Evolutionary conservation across 2,797 vertebrate species (phyloP), one percentile per base, ranked within the genome.

Genomic region (Hoplostethus atlanticus): DNA sequence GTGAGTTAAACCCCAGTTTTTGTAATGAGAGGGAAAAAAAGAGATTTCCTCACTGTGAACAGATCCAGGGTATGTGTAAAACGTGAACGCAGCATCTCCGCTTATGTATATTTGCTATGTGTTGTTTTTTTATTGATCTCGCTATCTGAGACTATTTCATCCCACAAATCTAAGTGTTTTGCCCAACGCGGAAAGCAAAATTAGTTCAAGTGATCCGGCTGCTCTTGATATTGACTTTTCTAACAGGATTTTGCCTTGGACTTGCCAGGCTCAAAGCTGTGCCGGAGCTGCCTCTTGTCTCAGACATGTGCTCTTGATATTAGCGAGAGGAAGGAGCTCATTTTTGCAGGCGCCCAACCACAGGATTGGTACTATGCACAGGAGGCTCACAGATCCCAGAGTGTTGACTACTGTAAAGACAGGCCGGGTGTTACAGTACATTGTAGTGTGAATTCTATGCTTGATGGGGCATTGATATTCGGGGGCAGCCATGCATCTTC

Each of bases 281-380:
- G 78, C 80, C 61, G 67, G 31, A 87, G 58, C 80, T 34, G 70
- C 71, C 55, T 91, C 76, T 87, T 68, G 65, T 87, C 86, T 83
- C 85, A 85, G 64, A 91, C 92, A 92, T 91, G 87, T 92, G 90
- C 84, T 94, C 85, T 86, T 87, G 76, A 91, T 91, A 93, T 93
- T 92, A 89, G 86, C 69, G 36, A 79, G 77, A 84, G 86, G 71
- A 84, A 78, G 75, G 68, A 77, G 68, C 77, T 87, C 81, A 77
- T 79, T 78, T 78, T 83, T 84, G 64, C 77, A 74, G 46, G 3
- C 86, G 59, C 68, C 70, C 64, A 36, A 84, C 84, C 90, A 80
- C 83, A 91, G 86, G 58, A 77, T 64, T 59, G 51, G 44, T 66
- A 46, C 65, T 73, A 75, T 47, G 9, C 50, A 57, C 67, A 34